These are phyloP conservation scores for Montipora foliosa DNA, from an alignment of 64 coral and sea anemone genomes.

Conservation along the genomic window DNA sequence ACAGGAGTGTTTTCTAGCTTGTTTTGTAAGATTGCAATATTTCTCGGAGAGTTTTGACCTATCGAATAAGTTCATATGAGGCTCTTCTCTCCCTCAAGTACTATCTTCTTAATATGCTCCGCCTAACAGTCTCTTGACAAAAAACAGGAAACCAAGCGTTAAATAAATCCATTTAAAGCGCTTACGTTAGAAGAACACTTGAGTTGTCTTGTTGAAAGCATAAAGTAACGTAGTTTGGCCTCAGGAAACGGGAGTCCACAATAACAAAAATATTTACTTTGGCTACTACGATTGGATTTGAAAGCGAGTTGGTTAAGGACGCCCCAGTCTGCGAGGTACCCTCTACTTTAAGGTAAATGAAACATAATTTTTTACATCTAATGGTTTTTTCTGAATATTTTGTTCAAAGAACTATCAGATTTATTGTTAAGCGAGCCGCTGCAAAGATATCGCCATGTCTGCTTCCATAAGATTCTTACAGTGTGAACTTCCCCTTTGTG, in stretches of 20 bases:
- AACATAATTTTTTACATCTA: too few relatives aligned
- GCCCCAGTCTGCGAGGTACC: too few relatives aligned
- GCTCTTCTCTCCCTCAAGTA: not conserved
- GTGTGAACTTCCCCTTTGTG: not conserved
- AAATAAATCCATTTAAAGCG: not conserved
- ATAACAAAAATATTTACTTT: too few relatives aligned
- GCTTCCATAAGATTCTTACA: not conserved
- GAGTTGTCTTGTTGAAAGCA: not conserved
- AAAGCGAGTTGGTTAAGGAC: not conserved
- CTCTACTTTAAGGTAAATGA: too few relatives aligned
- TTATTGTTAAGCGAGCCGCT: not conserved
- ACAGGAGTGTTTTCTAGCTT: not conserved
- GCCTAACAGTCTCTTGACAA: not conserved
- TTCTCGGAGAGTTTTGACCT: not conserved
- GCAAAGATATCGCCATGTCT: not conserved
- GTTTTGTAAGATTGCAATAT: not conserved
- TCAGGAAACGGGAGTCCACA: too few relatives aligned
- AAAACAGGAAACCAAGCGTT: not conserved
- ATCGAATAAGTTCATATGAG: not conserved
- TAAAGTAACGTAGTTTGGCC: not conserved
- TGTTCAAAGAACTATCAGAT: too few relatives aligned
- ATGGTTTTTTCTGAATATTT: too few relatives aligned
- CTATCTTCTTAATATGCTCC: not conserved
- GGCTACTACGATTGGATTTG: not conserved
- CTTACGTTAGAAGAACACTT: slow-evolving; percentile 5